These are phyloP conservation scores for Sylvilagus bachmani DNA, from an alignment of 2,113 vertebrate genomes.

Conservation along the genomic window DNA sequence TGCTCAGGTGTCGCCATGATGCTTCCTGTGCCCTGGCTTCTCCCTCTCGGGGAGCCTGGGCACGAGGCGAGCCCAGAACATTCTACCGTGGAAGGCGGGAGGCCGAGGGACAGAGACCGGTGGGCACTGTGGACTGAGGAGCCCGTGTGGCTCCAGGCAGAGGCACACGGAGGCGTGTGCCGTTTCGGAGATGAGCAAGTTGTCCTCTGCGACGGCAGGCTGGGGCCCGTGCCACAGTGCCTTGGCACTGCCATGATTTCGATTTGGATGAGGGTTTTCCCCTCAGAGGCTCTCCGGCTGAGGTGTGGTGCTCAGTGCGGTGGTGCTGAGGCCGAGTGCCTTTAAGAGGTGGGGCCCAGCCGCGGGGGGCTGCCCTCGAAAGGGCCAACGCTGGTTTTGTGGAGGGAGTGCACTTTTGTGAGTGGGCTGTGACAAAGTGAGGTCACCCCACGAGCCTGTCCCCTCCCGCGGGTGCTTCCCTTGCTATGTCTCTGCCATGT, in stretches of 20 bases:
- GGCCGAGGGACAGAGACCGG: not conserved
- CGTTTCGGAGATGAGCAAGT: not conserved
- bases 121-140: not conserved
- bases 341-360: no score
- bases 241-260: not conserved
- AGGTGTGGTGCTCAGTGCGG: no score
- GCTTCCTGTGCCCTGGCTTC: not conserved
- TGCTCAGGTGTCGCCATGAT: not conserved
- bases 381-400: no score
- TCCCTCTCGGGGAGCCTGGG: not conserved
- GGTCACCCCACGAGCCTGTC: no score
- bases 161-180: not conserved
- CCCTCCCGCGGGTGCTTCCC: no score
- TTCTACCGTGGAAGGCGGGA: not conserved
- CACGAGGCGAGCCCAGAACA: not conserved
- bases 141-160: not conserved
- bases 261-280: no score
- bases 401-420: no score
- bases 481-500: no score
- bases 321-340: no score
- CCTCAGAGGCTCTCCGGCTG: no score
- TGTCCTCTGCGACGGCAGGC: not conserved
- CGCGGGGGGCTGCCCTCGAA: no score
- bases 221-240: not conserved
- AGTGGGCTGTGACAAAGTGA: no score